Base-by-base conservation (phyloP, 2,888 invertebrate genomes). In the Notodonta dromedarius region DNA sequence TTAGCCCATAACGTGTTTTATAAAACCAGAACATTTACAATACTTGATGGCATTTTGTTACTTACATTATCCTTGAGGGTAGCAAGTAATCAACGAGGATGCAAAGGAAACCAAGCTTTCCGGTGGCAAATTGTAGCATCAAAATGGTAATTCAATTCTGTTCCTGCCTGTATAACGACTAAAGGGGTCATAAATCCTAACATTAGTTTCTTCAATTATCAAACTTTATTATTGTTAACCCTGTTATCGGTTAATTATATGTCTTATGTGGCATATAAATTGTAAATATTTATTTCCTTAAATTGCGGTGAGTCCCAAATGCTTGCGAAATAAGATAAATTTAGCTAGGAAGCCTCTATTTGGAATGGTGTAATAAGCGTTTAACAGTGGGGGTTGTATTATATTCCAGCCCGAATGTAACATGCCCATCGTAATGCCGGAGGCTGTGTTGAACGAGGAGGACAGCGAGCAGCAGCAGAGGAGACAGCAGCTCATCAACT, bases 41-140 rank as follows among this genome's bases (percentile, higher is more conserved):
- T 11, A n/a, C 5, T n/a, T 46, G n/a, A 46, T 46, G 46, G n/a
- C 46, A 46, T 8, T 50, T 50, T 50, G 50, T 16, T 16, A 11
- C 50, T 8, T 8, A 16, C 16, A 0, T 16, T 3, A 3, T 14
- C 8, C 9, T 50, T 8, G 2, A 50, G 16, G 16, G 5, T 5
- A 0, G 3, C 14, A 2, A 42, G 4, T 5, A 11, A 5, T 16
- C 16, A 16, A 24, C 60, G 69, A 84, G 61, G 60, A 92, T 94
- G 93, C 92, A 91, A 76, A 83, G 93, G 66, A 93, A 93, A 80
- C 87, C 92, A 60, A 88, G 90, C 60, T 93, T 85, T 74, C 92
- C 93, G 56, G 84, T 87, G 35, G 84, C 88, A 11, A 91, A 89
- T 74, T 93, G 91, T 79, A 89, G 80, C 73, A 92, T 93, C 60